Percentiles rank a stretch among this genome's conserved stretches.
Evolutionary conservation across 2,797 vertebrate species (phyloP).

Genomic region (Schizopygopsis pylzovi): DNA sequence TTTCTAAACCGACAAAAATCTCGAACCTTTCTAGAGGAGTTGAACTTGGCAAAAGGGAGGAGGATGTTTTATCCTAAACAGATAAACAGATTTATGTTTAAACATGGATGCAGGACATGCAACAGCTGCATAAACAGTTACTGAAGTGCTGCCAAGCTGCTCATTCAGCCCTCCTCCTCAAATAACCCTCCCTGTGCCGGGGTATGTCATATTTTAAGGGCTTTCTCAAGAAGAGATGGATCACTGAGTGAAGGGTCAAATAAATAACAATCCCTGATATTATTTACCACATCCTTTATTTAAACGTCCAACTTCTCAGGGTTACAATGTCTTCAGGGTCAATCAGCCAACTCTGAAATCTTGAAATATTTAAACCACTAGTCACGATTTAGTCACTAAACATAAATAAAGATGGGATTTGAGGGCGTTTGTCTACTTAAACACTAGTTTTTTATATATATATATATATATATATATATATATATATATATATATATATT

Average conservation of each 20-base stretch:
- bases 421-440: too few relatives aligned
- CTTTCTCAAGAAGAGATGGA: slow-evolving; percentile 19
- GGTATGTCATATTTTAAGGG: slow-evolving; percentile 51
- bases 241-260: slow-evolving; percentile 35
- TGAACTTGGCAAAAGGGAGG: slow-evolving; percentile 20
- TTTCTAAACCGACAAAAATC: slow-evolving; percentile 27
- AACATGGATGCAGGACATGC: slow-evolving; percentile 58
- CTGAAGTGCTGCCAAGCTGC: slow-evolving; percentile 61
- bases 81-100: slow-evolving; percentile 40
- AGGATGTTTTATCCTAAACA: slow-evolving; percentile 15
- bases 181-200: slow-evolving; percentile 40
- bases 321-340: slow-evolving; percentile 16
- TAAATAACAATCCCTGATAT: slow-evolving; percentile 32
- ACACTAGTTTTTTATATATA: neutral
- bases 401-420: neutral
- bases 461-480: too few relatives aligned
- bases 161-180: slow-evolving; percentile 52
- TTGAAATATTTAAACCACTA: neutral
- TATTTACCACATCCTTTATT: slow-evolving; percentile 45
- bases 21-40: neutral
- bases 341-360: neutral
- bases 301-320: slow-evolving; percentile 37
- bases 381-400: neutral
- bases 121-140: slow-evolving; percentile 75
- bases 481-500: too few relatives aligned